phyloP scores from a whole-genome alignment of 2,113 vertebrate species.

The Limanda limanda region DNA sequence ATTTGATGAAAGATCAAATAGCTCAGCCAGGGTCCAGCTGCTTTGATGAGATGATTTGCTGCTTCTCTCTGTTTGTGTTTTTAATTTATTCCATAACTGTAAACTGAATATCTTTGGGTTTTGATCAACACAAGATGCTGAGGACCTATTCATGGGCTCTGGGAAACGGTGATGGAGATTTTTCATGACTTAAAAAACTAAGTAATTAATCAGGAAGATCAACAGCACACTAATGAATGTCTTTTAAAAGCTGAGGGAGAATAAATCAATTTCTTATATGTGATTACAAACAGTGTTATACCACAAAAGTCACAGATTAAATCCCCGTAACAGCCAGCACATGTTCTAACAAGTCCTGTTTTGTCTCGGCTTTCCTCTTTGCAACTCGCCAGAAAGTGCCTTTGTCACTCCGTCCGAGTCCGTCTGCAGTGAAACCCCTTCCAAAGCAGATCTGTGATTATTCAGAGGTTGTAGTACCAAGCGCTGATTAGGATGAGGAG shows the following conservation, averaged over 20 bases:
- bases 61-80: not conserved
- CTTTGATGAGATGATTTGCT: not conserved
- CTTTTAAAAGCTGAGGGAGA: not conserved
- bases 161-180: no score
- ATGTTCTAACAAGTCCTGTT: constrained; percentile 31
- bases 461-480: constrained; percentile 8
- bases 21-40: not conserved
- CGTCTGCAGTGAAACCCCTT: not conserved
- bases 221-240: not conserved
- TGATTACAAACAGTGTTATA: not conserved
- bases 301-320: not conserved
- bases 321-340: constrained; percentile 20
- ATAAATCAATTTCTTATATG: not conserved
- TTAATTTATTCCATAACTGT: not conserved
- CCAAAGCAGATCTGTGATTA: constrained; percentile 31
- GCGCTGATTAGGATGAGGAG: constrained; percentile 52
- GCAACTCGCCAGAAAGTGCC: not conserved
- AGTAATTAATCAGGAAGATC: not conserved
- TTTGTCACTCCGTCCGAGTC: not conserved
- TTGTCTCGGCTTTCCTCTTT: not conserved
- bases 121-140: no score
- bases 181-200: no score
- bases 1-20: not conserved
- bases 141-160: no score
- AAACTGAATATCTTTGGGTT: not conserved